phyloP scores from a whole-genome alignment of 2,113 vertebrate genomes.

The Suricata suricatta region DNA sequence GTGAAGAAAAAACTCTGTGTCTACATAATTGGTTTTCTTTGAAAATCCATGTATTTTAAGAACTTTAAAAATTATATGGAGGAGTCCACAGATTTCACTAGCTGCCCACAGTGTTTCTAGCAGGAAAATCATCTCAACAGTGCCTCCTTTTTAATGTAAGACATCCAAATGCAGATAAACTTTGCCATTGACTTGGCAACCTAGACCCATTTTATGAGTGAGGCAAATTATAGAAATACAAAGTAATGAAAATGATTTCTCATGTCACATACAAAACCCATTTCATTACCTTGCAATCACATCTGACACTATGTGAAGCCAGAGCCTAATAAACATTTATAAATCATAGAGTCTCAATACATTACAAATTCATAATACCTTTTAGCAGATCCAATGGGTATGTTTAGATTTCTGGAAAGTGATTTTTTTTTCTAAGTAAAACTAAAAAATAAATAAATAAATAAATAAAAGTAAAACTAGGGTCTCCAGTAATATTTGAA shows the following conservation, averaged over 20 bases:
- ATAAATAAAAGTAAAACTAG: background rate
- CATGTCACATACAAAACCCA: conserved; percentile 23
- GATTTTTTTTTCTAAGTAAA: background rate
- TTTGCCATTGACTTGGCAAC: background rate
- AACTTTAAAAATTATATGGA: background rate
- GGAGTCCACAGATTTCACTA: background rate
- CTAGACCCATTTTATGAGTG: background rate
- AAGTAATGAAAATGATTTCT: conserved; percentile 56
- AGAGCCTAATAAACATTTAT: conserved; percentile 56
- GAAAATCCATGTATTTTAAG: background rate
- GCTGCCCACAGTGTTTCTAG: background rate
- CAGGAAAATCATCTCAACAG: background rate
- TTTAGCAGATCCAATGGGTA: background rate
- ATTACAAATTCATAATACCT: conserved; percentile 37
- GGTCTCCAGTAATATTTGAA: background rate
- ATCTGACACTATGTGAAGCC: conserved; percentile 40
- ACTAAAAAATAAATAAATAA: background rate
- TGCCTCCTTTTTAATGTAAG: background rate
- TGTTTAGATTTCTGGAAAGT: conserved; percentile 25
- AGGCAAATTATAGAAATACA: conserved; percentile 38
- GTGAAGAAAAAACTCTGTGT: background rate
- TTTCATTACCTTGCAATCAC: conserved; percentile 62
- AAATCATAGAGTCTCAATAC: conserved; percentile 34
- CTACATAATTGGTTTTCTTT: background rate
- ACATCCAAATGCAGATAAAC: background rate